Base-by-base conservation (phyloP, 1,140 invertebrate species). In the Drosophila cardini region DNA sequence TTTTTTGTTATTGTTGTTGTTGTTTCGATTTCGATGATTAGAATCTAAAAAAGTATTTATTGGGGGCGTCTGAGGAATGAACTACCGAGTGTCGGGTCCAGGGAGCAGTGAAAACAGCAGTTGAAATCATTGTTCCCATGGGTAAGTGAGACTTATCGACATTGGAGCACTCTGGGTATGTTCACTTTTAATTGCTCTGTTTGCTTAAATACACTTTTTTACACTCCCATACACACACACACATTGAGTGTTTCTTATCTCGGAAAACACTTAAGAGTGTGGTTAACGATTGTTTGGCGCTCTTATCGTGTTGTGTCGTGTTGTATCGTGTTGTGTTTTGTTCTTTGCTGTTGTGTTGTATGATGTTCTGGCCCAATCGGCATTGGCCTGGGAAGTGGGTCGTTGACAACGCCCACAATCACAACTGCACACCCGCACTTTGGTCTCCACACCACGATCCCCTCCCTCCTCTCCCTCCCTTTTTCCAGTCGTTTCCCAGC, bases 131-230 rank as follows among this genome's bases (percentile, higher is more conserved):
- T 36, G 46, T 62, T 74, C 72, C 58, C 72, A 74, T 62, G 72
- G 65, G 72, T 52, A 48, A 50, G 43, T 8, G 34, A 10, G 15
- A 38, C 50, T 70, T 74, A 74, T 74, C 72, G 65, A 15, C 50
- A 26, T 4, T 36, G 38, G 43, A 52, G 72, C 58, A 74, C 65
- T 70, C 18, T 32, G 42, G 15, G 60, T 46, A 38, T 64, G 48
- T 71, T 61, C 67, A 63, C 65, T 63, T 70, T 63, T 74, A 74
- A 74, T 74, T 70, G 72, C 67, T 70, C 64, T 69, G 65, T 69
- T 73, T 73, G 71, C 36, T 62, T 40, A 63, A 69, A 73, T 74
- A 70, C 9, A 65, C 18, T 74, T 57, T 16, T 42, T 55, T 32
- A 63, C 68, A 26, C 21, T 26, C 21, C 21, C 21, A 57, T 61